Base-by-base conservation (phyloP, 2,113 vertebrate species). In the Corythaeola cristata region DNA sequence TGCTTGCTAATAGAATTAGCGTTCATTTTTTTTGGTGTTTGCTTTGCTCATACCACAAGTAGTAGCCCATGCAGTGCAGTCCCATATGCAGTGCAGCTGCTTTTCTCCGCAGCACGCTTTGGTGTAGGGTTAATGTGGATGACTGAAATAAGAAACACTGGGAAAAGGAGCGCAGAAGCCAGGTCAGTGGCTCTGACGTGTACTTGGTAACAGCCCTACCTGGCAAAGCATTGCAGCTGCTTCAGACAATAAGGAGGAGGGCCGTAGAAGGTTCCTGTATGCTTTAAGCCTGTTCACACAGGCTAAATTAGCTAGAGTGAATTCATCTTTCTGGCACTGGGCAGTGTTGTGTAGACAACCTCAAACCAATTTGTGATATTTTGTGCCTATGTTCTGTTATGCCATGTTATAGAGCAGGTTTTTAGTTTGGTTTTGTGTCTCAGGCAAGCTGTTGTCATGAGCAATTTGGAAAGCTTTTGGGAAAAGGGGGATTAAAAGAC, bases 261-360 rank as follows among this genome's bases (percentile, higher is more conserved):
- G 16, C 73, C 80, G 53, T 21, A 27, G 23, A 53, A 58, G 27
- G 12, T 73, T 44, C 10, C 24, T 58, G 18, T 66, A 0, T 69
- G 30, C 35, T 62, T 58, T 58, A 12, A 58, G 68, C 26, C 63
- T 2, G 0, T 66, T 76, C 49, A 17, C 0, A 0, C 23, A 56
- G 33, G 33, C 49, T 79, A 11, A 73, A 39, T 80, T 17, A 73
- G 8, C 19, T 45, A 24, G 20, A 39, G 28, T n/a, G 47, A 86
- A 41, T 66, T 69, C 1, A 17, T 77, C 75, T 74, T 80, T 32
- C 16, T 69, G 50, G 41, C 37, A 8, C 23, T 27, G 62, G 14
- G 41, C 41, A 23, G 28, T 47, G n/a, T 50, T 21, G 16, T 7
- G 17, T 28, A 35, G 63, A 21, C 27, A 66, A 39, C 21, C 47